Evolutionary conservation across 2,113 vertebrate species (phyloP), one percentile per base, ranked within the genome.

Genomic region (Xiphophorus couchianus): DNA sequence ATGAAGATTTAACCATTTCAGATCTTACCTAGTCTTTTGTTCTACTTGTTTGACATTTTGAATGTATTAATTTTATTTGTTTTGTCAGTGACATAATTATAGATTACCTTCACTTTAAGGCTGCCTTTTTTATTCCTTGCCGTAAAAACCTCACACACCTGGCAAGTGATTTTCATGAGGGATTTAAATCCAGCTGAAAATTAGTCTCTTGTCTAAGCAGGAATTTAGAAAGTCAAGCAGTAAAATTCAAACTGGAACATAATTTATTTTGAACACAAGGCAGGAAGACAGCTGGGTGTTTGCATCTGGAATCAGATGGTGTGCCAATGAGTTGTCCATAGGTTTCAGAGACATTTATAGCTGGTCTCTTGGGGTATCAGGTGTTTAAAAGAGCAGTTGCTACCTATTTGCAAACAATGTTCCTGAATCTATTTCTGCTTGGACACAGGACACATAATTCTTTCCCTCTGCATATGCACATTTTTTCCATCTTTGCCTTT

Each of bases 1-100:
- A 28, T n/a, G n/a, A 76, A 2, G 48, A 67, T 58, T 84, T 72
- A 22, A 63, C 39, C 29, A 0, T 29, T 78, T 73, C 30, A 62
- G 51, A 11, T 4, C 19, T 3, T 12, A 2, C 25, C 25, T 58
- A 10, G 19, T 58, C 8, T 37, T 65, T 22, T 0, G n/a, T 17
- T 65, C 15, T n/a, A 35, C 63, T 4, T 35, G 30, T 65, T 33
- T 64, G 17, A 35, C 30, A 22, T 15, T 19, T 17, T 33, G 8
- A 37, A 63, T 63, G 31, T 33, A 22, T 19, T 9, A 2, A 10
- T n/a, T 58, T 22, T 58, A 7, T 22, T n/a, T 8, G 7, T n/a
- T 58, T n/a, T 58, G 2, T 58, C 51, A 58, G 9, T 58, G 25
- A n/a, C 51, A 25, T 58, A 58, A 25, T 58, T n/a, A 25, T 25